phyloP scores from a whole-genome alignment of 1,140 invertebrate genomes.

The Drosophila ananassae region DNA sequence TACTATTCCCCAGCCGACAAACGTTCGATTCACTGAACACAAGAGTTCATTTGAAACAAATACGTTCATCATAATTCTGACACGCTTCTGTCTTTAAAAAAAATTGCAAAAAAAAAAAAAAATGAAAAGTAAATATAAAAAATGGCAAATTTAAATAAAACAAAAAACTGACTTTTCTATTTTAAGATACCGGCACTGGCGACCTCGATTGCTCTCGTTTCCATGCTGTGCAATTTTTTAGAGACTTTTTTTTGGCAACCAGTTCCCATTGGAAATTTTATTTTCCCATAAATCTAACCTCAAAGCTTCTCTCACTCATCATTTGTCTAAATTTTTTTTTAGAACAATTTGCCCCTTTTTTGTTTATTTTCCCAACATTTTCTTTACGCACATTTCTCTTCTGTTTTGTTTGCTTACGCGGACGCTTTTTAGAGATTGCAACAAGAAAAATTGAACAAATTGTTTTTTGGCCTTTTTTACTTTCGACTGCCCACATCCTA shows the following conservation, averaged over 20 bases:
- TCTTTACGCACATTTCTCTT: constrained; percentile 62
- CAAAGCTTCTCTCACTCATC: constrained; percentile 76
- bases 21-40: constrained; percentile 64
- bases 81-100: constrained; percentile 64
- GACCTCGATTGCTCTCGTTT: constrained; percentile 62
- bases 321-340: constrained; percentile 75
- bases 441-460: constrained; percentile 59
- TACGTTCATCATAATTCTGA: constrained; percentile 71
- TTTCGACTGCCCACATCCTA: constrained; percentile 9
- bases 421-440: constrained; percentile 28
- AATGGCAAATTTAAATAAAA: constrained; percentile 40
- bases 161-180: constrained; percentile 57
- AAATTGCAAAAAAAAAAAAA: constrained; percentile 24
- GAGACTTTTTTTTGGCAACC: constrained; percentile 21
- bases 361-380: constrained; percentile 70
- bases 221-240: constrained; percentile 46
- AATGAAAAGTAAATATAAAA: constrained; percentile 56
- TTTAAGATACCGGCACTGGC: constrained; percentile 43
- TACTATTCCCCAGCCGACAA: constrained; percentile 37
- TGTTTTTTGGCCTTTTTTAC: constrained; percentile 23
- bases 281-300: constrained; percentile 75
- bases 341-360: constrained; percentile 49
- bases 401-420: constrained; percentile 65
- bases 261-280: constrained; percentile 69
- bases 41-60: constrained; percentile 58